phyloP scores from a whole-genome alignment of 2,113 vertebrate genomes.

The Malaclemys terrapin region DNA sequence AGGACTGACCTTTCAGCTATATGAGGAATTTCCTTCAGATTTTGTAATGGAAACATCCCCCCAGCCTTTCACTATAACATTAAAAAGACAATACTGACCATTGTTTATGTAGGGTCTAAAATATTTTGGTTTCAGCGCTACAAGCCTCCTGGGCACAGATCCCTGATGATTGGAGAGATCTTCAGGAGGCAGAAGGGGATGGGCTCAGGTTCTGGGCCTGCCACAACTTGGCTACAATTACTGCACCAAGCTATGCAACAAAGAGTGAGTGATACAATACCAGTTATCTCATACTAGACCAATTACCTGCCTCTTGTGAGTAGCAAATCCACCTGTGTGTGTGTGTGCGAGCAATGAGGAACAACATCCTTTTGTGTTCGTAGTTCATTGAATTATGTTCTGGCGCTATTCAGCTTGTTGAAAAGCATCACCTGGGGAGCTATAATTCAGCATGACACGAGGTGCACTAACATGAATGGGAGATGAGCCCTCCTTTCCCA shows the following conservation, averaged over 20 bases:
- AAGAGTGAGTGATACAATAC: neutral
- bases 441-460: neutral
- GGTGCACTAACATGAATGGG: neutral
- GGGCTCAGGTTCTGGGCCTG: neutral
- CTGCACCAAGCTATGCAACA: neutral
- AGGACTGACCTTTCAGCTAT: neutral
- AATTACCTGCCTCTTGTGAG: neutral
- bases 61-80: rapidly evolving
- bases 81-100: neutral
- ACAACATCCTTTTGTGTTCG: rapidly evolving
- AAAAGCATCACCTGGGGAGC: neutral
- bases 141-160: neutral
- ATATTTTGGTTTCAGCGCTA: neutral
- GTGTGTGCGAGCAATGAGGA: rapidly evolving
- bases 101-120: neutral
- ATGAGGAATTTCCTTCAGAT: neutral
- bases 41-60: neutral
- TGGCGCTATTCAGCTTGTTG: rapidly evolving
- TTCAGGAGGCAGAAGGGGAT: neutral
- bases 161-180: neutral
- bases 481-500: neutral
- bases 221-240: neutral
- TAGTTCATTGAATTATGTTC: neutral
- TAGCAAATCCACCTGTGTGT: rapidly evolving
- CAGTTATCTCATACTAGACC: neutral